Evolutionary conservation across 1,140 invertebrate species (phyloP).

Genomic region (Polyergus mexicanus): DNA sequence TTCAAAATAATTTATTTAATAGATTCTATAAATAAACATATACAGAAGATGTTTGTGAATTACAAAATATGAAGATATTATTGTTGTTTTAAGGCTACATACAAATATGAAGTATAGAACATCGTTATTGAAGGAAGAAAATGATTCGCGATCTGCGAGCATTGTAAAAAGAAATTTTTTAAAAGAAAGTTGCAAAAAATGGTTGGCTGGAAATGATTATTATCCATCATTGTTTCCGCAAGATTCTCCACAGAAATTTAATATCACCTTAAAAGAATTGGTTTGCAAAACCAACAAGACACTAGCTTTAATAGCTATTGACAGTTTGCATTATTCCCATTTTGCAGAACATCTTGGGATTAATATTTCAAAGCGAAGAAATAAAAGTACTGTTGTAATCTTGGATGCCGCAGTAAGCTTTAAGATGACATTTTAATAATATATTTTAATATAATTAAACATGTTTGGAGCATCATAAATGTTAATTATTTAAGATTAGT

Average conservation of each 20-base stretch:
- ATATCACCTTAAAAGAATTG: conserved; percentile 81
- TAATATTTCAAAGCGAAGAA: conserved; percentile 87
- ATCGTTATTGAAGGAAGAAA: conserved; percentile 84
- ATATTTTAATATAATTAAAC: too few relatives aligned
- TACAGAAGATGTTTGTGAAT: too few relatives aligned
- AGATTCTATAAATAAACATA: too few relatives aligned
- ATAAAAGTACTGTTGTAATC: conserved; percentile 91
- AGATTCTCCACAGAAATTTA: conserved; percentile 53
- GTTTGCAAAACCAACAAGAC: conserved; percentile 89
- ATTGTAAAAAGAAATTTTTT: conserved; percentile 70
- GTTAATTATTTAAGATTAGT: background rate
- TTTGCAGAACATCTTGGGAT: conserved; percentile 92
- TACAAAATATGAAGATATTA: too few relatives aligned
- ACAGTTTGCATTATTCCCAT: conserved; percentile 90
- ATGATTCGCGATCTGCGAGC: conserved; percentile 87
- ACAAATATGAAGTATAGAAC: conserved; percentile 78
- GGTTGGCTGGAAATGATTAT: conserved; percentile 82
- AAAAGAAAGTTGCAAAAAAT: conserved; percentile 80
- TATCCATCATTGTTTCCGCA: conserved; percentile 79
- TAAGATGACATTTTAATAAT: conserved; percentile 56
- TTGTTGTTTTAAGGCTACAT: conserved; percentile 45
- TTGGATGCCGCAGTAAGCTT: conserved; percentile 90
- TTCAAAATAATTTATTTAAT: conserved; percentile 8
- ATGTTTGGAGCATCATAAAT: background rate
- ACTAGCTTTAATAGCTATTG: conserved; percentile 90